Evolutionary conservation across 2,888 invertebrate species (phyloP), one percentile per base, ranked within the genome.

Genomic region (Athrips mouffetella): DNA sequence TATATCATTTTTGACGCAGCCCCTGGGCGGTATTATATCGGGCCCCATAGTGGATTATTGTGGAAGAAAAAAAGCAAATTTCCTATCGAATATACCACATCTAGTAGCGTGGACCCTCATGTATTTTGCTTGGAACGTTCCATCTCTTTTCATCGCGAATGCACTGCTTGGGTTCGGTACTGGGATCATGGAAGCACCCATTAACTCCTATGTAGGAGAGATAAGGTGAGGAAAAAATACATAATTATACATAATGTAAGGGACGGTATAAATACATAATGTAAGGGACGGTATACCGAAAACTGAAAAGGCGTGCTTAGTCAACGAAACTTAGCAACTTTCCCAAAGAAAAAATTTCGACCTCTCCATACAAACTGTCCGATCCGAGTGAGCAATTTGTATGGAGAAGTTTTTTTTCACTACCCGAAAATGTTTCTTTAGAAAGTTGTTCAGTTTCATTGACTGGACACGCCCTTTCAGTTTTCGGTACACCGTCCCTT

Each of bases 151-250:
- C 63, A 62, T 81, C 2, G 89, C 89, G 0, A 89, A 82, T 33
- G 82, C 82, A 2, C 62, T 91, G 7, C 69, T 90, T 30, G 91
- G 91, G 0, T 55, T 91, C 1, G 90, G 91, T 0, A 85, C 89
- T 6, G 91, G 91, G 0, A 78, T 91, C 21, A 90, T 91, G 90
- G 90, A 91, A 59, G 90, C 90, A 0, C 91, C 91, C 0, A 87
- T 90, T 35, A 81, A 89, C 47, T 87, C 90, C 1, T 91, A 91
- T 58, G 87, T 91, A 6, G 90, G 90, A 3, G 91, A 91, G 76
- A 89, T 91, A 27, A 87, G 87, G 89, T 89, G 52, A 59, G 61
- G 51, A 27, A 37, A 15, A 2, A 1, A 10, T 11, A 18, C 23
- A 25, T n/a, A 47, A 13, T 8, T 21, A 31, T 11, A 4, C 5